Percentiles rank a stretch among this genome's conserved stretches.
Evolutionary conservation across 2,797 vertebrate species (phyloP).

Genomic region (Xenops minutus): DNA sequence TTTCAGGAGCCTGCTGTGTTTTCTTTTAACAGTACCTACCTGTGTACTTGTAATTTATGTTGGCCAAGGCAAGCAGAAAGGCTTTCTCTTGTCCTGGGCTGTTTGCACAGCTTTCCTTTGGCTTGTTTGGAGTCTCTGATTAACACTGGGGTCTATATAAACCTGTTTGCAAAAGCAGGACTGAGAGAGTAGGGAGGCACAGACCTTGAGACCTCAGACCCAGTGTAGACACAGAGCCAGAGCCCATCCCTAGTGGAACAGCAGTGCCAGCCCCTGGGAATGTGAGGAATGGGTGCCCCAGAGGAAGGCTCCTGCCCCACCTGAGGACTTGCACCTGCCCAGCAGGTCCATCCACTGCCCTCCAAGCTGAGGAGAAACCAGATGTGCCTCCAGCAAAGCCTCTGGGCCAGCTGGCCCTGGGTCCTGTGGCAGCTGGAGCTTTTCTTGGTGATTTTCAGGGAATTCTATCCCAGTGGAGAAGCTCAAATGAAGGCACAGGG

Average conservation of each 20-base stretch:
- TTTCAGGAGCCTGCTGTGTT: background rate
- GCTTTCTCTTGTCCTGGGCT: background rate
- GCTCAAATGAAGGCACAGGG: background rate
- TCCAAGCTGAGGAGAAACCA: background rate
- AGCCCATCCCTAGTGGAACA: too few relatives aligned
- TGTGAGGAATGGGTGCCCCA: too few relatives aligned
- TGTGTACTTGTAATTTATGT: background rate
- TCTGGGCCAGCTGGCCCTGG: background rate
- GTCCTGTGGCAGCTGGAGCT: rapidly evolving
- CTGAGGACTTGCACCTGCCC: background rate
- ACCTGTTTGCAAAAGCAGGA: background rate
- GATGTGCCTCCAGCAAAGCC: background rate
- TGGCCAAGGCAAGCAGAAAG: background rate
- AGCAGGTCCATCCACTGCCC: background rate
- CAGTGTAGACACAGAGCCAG: rapidly evolving
- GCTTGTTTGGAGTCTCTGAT: background rate
- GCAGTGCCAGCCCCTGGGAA: background rate
- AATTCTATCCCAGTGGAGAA: background rate
- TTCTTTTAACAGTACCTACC: background rate
- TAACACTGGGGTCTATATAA: background rate
- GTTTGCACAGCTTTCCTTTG: background rate
- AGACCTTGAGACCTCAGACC: background rate
- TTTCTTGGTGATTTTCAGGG: background rate
- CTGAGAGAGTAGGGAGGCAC: background rate
- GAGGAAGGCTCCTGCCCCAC: background rate